Conservation (phyloP, 2,113 vertebrate species). For the Sphyrna mokarran region DNA sequence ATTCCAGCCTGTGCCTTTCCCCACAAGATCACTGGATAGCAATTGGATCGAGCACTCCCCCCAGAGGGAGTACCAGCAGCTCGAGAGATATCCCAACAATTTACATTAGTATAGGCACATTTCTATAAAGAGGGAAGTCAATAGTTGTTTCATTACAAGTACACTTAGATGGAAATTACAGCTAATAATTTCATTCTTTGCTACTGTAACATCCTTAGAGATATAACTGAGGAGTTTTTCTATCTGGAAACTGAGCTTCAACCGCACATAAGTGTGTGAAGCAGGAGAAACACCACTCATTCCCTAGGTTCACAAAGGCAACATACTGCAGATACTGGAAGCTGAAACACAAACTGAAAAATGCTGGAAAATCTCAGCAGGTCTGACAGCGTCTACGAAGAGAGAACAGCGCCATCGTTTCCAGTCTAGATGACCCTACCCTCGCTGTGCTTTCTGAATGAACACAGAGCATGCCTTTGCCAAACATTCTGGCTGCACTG, state of each 20-base stretch:
- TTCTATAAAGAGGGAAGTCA: background rate
- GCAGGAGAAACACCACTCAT: background rate
- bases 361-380: too few relatives aligned
- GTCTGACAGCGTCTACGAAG: too few relatives aligned
- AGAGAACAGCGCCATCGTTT: too few relatives aligned
- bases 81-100: background rate
- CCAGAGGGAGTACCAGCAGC: background rate
- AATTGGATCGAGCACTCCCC: background rate
- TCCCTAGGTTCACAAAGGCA: background rate
- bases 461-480: background rate
- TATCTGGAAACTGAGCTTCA: background rate
- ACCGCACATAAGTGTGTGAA: background rate
- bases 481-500: background rate
- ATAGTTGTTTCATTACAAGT: background rate
- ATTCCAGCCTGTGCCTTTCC: too few relatives aligned
- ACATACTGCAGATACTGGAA: too few relatives aligned
- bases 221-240: background rate
- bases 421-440: too few relatives aligned
- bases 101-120: too few relatives aligned
- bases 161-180: background rate
- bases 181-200: background rate
- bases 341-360: too few relatives aligned
- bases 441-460: background rate
- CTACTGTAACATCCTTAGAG: background rate
- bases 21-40: background rate